Base-by-base conservation (phyloP, 2,888 invertebrate genomes). In the Euzophera pinguis region DNA sequence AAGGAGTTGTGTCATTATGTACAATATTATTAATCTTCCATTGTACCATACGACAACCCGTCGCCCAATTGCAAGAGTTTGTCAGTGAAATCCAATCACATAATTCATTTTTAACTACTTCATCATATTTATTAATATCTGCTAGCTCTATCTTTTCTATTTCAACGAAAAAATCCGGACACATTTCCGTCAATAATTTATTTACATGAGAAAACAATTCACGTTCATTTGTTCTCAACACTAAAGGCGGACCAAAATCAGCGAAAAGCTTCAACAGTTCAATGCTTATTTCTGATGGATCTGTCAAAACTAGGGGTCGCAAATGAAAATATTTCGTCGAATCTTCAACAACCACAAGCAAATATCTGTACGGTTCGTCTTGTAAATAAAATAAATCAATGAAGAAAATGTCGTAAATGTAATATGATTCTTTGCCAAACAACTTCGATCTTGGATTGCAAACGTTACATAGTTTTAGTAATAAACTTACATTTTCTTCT, bases 221-320 rank as follows among this genome's bases (percentile, higher is more conserved):
- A 0, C 8, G 1, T 1, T 47, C 14, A 0, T 22, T 12, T 5
- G 57, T 52, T 13, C 14, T 29, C 41, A 56, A 38, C n/a, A 22
- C 6, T 6, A 14, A 17, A 6, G 62, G 62, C 10, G 50, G 37
- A 0, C 58, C 57, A 22, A 52, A 60, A 12, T 59, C 56, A 12
- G 53, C 43, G 22, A 59, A 60, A 14, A 58, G 53, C 37, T 59
- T 59, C 0, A 58, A 22, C n/a, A 62, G 27, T 38, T 58, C 60
- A 10, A 56, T 29, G 0, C 54, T 51, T 0, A 53, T 27, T 41
- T 54, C 55, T 12, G 14, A 27, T 10, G 27, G 27, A n/a, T 14
- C 13, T 12, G 4, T 10, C 5, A 47, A 9, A 3, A 14, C 34
- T 16, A 60, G 27, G 0, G 60, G 53, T 35, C 58, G 57, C 14